Conservation (phyloP, 2,888 invertebrate species). For the Rugalucina vietnamica region DNA sequence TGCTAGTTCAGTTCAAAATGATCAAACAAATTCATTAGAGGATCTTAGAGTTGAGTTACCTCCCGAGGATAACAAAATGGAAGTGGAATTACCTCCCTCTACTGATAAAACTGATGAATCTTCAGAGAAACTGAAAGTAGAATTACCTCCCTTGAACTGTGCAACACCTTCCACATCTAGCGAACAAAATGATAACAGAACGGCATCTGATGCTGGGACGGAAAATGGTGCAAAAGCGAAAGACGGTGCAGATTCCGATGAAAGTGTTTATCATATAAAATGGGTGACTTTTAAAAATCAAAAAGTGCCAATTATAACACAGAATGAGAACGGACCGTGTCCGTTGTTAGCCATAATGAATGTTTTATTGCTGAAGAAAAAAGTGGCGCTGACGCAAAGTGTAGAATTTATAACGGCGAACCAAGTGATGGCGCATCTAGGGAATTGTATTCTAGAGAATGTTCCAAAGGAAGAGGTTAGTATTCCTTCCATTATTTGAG, state of each 20-base stretch:
- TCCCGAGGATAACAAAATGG: constrained; percentile 22
- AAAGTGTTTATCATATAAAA: constrained; percentile 85
- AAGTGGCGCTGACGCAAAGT: constrained; percentile 83
- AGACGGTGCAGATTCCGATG: constrained; percentile 20
- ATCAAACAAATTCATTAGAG: neutral
- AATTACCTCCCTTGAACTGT: constrained; percentile 34
- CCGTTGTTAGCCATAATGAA: constrained; percentile 86
- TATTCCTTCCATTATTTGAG: too few species aligned
- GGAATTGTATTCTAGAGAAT: constrained; percentile 84
- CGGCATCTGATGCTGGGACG: constrained; percentile 22
- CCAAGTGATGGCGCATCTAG: constrained; percentile 85
- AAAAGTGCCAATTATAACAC: constrained; percentile 85
- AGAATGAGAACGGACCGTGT: constrained; percentile 87
- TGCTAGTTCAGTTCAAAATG: neutral
- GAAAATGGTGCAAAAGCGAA: constrained; percentile 22
- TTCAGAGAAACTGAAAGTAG: constrained; percentile 6
- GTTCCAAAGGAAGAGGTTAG: constrained; percentile 82
- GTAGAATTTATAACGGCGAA: constrained; percentile 85
- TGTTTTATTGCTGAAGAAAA: constrained; percentile 85
- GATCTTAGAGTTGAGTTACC: neutral
- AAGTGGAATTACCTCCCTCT: constrained; percentile 49
- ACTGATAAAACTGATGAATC: neutral
- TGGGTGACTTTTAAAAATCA: constrained; percentile 84
- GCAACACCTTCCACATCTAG: constrained; percentile 9
- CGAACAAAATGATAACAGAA: constrained; percentile 3